Conservation (phyloP, 1,140 invertebrate species). For the Neuroterus valhalla region DNA sequence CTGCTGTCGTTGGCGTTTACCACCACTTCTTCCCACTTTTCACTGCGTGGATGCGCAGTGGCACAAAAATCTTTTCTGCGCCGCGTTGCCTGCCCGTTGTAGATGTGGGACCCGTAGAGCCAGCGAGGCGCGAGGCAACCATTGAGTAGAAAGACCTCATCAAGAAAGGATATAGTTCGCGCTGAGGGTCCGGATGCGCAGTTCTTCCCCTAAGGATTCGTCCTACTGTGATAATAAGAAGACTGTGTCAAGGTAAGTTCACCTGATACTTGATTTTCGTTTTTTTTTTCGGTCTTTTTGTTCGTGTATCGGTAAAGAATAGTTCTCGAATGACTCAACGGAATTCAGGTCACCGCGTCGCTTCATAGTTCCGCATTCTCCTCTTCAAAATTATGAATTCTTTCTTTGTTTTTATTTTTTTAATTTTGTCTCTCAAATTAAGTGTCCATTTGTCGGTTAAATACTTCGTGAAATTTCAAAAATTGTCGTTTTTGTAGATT, state of each 20-base stretch:
- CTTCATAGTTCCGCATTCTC: conserved; percentile 17
- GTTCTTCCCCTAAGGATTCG: conserved; percentile 70
- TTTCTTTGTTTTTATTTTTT: conserved; percentile 8
- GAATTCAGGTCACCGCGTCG: conserved; percentile 50
- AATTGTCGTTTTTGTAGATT: conserved; percentile 24
- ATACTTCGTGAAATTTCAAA: neutral
- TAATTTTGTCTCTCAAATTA: neutral
- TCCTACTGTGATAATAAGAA: conserved; percentile 74
- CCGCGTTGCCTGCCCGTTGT: conserved; percentile 49
- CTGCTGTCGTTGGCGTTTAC: conserved; percentile 43
- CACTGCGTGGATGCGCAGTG: conserved; percentile 55
- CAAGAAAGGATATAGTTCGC: conserved; percentile 69
- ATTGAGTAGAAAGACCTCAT: conserved; percentile 72
- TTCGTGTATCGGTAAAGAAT: neutral
- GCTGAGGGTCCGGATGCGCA: conserved; percentile 69
- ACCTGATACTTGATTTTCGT: neutral
- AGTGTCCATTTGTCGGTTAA: neutral
- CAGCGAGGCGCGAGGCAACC: conserved; percentile 66
- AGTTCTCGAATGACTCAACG: conserved; percentile 36
- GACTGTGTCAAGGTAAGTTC: conserved; percentile 74
- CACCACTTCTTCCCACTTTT: conserved; percentile 36
- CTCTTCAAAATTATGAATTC: neutral
- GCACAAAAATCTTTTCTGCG: conserved; percentile 51
- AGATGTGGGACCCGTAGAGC: conserved; percentile 54
- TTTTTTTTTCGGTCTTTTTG: conserved; percentile 4